Conservation (phyloP, 2,113 vertebrate genomes). For the Oryzias javanicus region DNA sequence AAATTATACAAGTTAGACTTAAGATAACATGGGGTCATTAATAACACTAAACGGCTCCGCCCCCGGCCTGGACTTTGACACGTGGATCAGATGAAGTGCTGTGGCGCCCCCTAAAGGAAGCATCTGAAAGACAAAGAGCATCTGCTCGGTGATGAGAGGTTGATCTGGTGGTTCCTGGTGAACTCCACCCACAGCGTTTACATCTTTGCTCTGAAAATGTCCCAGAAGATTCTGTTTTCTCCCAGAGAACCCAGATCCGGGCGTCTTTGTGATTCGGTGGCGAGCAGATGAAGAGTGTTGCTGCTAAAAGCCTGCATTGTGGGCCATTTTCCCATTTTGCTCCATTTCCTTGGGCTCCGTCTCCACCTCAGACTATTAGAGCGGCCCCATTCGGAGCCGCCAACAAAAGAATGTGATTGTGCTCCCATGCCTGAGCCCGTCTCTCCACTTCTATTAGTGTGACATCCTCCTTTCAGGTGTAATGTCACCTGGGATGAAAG, state of each 20-base stretch:
- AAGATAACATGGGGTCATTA: too few relatives aligned
- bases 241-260: conserved; percentile 20
- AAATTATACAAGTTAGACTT: too few relatives aligned
- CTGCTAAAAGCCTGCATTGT: conserved; percentile 48
- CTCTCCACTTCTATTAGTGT: conserved; percentile 7
- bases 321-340: conserved; percentile 51
- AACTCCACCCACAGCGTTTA: too few relatives aligned
- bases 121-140: too few relatives aligned
- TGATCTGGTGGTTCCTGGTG: too few relatives aligned
- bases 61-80: too few relatives aligned
- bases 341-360: conserved; percentile 45
- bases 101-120: too few relatives aligned
- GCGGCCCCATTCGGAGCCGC: conserved; percentile 29
- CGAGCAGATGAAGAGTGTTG: conserved; percentile 14
- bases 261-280: conserved; percentile 43
- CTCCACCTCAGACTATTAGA: conserved; percentile 40
- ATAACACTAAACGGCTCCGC: too few relatives aligned
- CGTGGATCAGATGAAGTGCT: too few relatives aligned
- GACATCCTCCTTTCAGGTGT: conserved; percentile 50
- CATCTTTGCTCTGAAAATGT: conserved; percentile 6
- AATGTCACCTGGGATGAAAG: conserved; percentile 58
- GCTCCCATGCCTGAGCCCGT: conserved; percentile 30
- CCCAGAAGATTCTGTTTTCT: conserved; percentile 28
- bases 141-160: too few relatives aligned
- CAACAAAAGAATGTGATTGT: conserved; percentile 49